These are phyloP conservation scores for Alosa alosa DNA, from an alignment of 2,113 vertebrate species.

Conservation along the genomic window DNA sequence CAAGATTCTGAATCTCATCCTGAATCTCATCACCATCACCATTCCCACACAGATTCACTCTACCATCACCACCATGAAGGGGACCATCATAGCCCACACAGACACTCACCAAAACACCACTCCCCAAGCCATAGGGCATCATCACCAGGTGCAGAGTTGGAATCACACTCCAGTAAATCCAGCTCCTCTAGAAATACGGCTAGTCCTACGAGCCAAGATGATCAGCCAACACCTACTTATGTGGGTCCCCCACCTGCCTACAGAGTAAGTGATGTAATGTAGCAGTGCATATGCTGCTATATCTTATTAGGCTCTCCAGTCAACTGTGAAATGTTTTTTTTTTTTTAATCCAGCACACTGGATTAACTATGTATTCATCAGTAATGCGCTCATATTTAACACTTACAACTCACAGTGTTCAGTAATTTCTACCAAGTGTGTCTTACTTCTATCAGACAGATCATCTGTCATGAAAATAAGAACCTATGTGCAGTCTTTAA, in stretches of 20 bases:
- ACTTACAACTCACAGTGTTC: not conserved
- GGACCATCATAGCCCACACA: constrained; percentile 28
- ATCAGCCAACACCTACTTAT: constrained; percentile 55
- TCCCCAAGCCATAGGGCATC: constrained; percentile 18
- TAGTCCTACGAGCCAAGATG: constrained; percentile 54
- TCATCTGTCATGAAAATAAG: not conserved
- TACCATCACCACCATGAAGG: not conserved
- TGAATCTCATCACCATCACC: not conserved
- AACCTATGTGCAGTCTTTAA: not conserved
- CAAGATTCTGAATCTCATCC: not conserved
- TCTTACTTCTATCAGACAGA: not conserved
- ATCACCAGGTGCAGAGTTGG: constrained; percentile 38
- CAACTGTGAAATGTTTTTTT: not conserved
- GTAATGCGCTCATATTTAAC: not conserved
- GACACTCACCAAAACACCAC: constrained; percentile 35
- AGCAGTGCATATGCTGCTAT: not conserved
- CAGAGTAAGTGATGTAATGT: constrained; percentile 52
- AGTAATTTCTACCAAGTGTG: not conserved
- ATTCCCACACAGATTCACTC: not conserved
- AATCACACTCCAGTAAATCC: constrained; percentile 44
- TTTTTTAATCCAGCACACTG: not conserved
- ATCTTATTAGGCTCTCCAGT: not conserved
- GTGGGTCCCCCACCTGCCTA: constrained; percentile 31
- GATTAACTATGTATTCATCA: not conserved
- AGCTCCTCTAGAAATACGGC: constrained; percentile 46